Conservation (phyloP, 2,797 vertebrate species). For the Lerista edwardsae region DNA sequence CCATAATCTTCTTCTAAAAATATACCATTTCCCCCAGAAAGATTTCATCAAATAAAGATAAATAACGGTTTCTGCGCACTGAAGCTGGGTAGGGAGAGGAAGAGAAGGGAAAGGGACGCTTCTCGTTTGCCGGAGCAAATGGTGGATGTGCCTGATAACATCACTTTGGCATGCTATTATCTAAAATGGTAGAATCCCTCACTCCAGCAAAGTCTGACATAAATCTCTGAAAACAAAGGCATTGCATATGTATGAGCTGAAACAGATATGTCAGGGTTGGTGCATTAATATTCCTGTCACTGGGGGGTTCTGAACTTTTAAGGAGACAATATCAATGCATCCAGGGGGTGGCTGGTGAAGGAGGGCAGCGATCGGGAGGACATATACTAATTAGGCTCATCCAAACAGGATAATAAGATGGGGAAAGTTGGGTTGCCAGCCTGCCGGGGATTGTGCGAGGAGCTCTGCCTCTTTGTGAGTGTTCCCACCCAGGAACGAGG, state of each 20-base stretch:
- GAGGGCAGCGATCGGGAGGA: slow-evolving; percentile 86
- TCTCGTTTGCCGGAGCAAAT: slow-evolving; percentile 76
- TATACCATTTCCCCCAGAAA: slow-evolving; percentile 84
- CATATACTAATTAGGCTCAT: slow-evolving; percentile 86
- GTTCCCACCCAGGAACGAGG: slow-evolving; percentile 21
- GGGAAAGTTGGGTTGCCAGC: slow-evolving; percentile 33
- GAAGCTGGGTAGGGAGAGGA: slow-evolving; percentile 72
- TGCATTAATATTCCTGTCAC: slow-evolving; percentile 99
- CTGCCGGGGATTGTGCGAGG: slow-evolving; percentile 19
- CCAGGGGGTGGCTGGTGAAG: slow-evolving; percentile 93
- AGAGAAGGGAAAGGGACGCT: slow-evolving; percentile 53
- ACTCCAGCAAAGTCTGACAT: slow-evolving; percentile 99
- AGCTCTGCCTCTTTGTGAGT: slow-evolving; percentile 7
- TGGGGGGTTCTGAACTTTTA: slow-evolving; percentile 99
- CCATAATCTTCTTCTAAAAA: slow-evolving; percentile 95
- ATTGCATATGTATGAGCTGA: slow-evolving; percentile 96
- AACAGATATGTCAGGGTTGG: slow-evolving; percentile 99
- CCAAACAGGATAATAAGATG: slow-evolving; percentile 76
- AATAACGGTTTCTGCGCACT: slow-evolving; percentile 77
- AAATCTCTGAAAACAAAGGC: slow-evolving; percentile 99
- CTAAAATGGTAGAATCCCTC: slow-evolving; percentile 99
- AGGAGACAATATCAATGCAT: slow-evolving; percentile 96
- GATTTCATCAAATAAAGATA: slow-evolving; percentile 80
- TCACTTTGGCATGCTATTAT: slow-evolving; percentile 99
- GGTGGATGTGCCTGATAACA: slow-evolving; percentile 92